Conservation (phyloP, 2,797 vertebrate genomes). For the Phalloptychus januarius region DNA sequence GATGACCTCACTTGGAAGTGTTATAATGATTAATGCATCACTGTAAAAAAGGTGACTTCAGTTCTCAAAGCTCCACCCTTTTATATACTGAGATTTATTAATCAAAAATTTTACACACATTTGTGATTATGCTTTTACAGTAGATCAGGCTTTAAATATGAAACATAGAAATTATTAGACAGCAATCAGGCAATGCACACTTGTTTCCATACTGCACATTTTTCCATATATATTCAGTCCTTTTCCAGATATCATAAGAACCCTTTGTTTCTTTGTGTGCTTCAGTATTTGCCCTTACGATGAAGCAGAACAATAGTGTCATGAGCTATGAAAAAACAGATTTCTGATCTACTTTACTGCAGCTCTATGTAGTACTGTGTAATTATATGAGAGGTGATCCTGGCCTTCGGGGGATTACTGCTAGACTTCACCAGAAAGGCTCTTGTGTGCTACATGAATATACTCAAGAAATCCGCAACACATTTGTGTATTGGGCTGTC, state of each 20-base stretch:
- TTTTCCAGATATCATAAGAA: neutral
- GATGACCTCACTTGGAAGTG: neutral
- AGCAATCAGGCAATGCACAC: neutral
- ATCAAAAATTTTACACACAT: neutral
- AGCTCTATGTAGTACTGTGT: constrained; percentile 66
- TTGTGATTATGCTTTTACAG: neutral
- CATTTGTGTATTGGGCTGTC: constrained; percentile 93
- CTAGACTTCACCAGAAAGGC: constrained; percentile 73
- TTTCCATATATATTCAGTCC: neutral
- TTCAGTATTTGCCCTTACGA: constrained; percentile 34
- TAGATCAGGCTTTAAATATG: neutral
- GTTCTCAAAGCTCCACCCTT: neutral
- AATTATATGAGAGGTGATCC: constrained; percentile 75
- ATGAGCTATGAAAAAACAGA: constrained; percentile 20
- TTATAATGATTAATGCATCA: constrained; percentile 36
- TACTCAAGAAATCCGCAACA: constrained; percentile 84
- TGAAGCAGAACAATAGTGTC: constrained; percentile 5
- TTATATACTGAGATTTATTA: neutral
- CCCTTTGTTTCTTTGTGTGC: constrained; percentile 10
- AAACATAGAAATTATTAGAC: neutral
- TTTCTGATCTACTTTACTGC: constrained; percentile 46
- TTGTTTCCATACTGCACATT: neutral
- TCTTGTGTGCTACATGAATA: constrained; percentile 80
- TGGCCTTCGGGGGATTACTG: constrained; percentile 73
- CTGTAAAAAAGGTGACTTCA: neutral